phyloP scores from a whole-genome alignment of 2,113 vertebrate species.

The Vulpes vulpes region DNA sequence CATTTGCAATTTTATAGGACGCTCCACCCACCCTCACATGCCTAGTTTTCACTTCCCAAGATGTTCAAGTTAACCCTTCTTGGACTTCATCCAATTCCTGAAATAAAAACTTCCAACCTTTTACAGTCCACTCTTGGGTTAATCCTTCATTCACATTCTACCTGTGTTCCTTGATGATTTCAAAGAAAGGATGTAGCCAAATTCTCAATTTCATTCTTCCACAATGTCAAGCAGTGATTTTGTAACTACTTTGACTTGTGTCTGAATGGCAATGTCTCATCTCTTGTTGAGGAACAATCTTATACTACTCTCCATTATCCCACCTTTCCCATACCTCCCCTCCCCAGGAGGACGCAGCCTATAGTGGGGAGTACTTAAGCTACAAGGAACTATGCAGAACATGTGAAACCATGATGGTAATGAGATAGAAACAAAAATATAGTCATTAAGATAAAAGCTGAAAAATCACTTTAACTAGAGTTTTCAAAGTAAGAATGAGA shows the following conservation, averaged over 20 bases:
- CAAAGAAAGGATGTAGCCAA: not conserved
- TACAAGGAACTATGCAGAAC: not conserved
- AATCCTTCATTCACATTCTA: not conserved
- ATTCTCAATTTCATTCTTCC: not conserved
- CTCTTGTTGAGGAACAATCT: not conserved
- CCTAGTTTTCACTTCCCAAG: not conserved
- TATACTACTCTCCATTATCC: not conserved
- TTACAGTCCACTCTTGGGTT: not conserved
- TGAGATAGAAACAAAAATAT: not conserved
- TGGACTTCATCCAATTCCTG: not conserved
- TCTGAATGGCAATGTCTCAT: not conserved
- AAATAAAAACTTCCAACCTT: not conserved
- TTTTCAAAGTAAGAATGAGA: not conserved
- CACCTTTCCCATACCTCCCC: not conserved
- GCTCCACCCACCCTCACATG: not conserved
- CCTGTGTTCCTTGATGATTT: not conserved
- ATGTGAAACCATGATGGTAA: not conserved
- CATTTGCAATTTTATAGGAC: not conserved
- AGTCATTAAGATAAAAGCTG: not conserved
- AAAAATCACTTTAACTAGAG: not conserved
- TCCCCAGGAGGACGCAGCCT: not conserved
- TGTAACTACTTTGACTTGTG: not conserved
- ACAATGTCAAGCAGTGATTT: not conserved
- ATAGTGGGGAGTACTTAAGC: not conserved
- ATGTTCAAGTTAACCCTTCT: not conserved